phyloP scores from a whole-genome alignment of 2,797 vertebrate species.

The Microctenopoma stevenorrisi region DNA sequence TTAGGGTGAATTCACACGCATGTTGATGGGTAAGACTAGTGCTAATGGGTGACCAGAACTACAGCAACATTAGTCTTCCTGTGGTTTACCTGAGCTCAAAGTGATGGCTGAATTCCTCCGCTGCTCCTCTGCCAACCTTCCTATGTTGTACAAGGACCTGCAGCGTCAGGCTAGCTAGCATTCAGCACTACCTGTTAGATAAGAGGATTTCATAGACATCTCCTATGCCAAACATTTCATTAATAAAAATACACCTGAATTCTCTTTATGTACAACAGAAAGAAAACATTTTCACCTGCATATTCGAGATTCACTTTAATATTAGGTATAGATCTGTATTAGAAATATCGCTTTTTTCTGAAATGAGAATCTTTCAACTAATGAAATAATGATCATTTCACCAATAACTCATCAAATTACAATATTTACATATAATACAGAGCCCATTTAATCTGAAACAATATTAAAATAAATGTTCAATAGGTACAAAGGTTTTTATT shows the following conservation, averaged over 20 bases:
- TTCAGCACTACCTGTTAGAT: slow-evolving; percentile 78
- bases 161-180: slow-evolving; percentile 70
- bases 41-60: slow-evolving; percentile 43
- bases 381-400: slow-evolving; percentile 83
- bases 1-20: slow-evolving; percentile 62
- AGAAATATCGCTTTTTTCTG: slow-evolving; percentile 91
- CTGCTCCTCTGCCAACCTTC: slow-evolving; percentile 61
- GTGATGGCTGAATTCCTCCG: slow-evolving; percentile 75
- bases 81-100: slow-evolving; percentile 83
- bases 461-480: slow-evolving; percentile 93
- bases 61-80: slow-evolving; percentile 71
- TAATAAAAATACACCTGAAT: slow-evolving; percentile 85
- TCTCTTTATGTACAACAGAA: slow-evolving; percentile 87
- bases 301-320: slow-evolving; percentile 89
- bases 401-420: slow-evolving; percentile 85
- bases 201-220: slow-evolving; percentile 73
- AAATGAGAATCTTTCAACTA: slow-evolving; percentile 84
- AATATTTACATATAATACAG: slow-evolving; percentile 91
- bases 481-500: slow-evolving; percentile 87
- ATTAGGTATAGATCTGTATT: slow-evolving; percentile 88
- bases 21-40: slow-evolving; percentile 48
- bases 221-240: slow-evolving; percentile 82
- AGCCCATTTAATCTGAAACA: slow-evolving; percentile 86
- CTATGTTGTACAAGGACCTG: slow-evolving; percentile 64
- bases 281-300: slow-evolving; percentile 83